Evolutionary conservation across 1,140 invertebrate species (phyloP).

Genomic region (Tetramorium alpestre): DNA sequence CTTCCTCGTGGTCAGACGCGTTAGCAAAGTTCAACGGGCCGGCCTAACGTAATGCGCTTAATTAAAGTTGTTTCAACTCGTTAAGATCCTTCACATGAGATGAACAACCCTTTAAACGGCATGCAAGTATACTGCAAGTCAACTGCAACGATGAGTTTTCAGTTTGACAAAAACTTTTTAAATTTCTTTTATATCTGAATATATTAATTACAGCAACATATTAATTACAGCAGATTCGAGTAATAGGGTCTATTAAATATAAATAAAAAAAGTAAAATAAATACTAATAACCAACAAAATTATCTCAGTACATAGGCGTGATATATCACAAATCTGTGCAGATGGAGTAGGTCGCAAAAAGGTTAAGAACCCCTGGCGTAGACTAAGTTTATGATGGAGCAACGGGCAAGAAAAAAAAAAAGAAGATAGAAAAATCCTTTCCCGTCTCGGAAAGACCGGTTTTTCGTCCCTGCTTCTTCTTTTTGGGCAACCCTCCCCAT

Average conservation of each 20-base stretch:
- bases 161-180: slow-evolving; percentile 14
- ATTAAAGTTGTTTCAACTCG: slow-evolving; percentile 85
- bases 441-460: slow-evolving; percentile 67
- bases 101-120: slow-evolving; percentile 79
- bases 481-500: slow-evolving; percentile 56
- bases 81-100: slow-evolving; percentile 82
- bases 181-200: slow-evolving; percentile 30
- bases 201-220: slow-evolving; percentile 6
- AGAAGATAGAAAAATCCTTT: slow-evolving; percentile 59
- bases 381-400: slow-evolving; percentile 28
- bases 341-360: slow-evolving; percentile 40
- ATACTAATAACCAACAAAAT: neutral
- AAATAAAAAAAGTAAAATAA: neutral
- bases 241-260: neutral
- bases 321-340: neutral
- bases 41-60: slow-evolving; percentile 80
- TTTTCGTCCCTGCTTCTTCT: slow-evolving; percentile 63
- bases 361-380: slow-evolving; percentile 44
- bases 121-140: slow-evolving; percentile 34
- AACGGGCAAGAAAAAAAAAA: slow-evolving; percentile 9
- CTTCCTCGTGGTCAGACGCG: slow-evolving; percentile 71
- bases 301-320: neutral
- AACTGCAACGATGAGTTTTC: slow-evolving; percentile 57
- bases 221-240: neutral
- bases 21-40: slow-evolving; percentile 78